Conservation (phyloP, 2,113 vertebrate species). For the Coreoperca whiteheadi region DNA sequence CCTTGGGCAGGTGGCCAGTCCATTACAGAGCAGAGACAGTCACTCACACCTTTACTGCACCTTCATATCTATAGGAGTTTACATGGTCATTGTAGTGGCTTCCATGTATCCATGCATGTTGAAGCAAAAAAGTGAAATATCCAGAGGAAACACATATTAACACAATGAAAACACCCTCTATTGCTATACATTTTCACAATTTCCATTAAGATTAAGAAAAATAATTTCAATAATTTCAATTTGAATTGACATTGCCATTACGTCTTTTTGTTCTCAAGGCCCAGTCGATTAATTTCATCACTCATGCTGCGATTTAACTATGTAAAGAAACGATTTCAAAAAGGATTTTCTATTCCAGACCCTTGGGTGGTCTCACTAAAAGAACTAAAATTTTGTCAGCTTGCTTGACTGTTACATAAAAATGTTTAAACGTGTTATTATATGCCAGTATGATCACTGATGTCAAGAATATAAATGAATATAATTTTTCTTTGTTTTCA, state of each 20-base stretch:
- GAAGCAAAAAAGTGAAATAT: neutral
- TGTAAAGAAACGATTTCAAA: slow-evolving; percentile 22
- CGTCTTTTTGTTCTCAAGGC: neutral
- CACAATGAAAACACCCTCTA: neutral
- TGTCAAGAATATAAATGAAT: neutral
- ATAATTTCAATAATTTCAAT: neutral
- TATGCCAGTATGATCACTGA: neutral
- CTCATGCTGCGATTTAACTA: slow-evolving; percentile 12
- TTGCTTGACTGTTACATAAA: slow-evolving; percentile 2
- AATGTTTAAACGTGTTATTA: slow-evolving; percentile 1
- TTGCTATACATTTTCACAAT: neutral
- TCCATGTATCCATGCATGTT: neutral
- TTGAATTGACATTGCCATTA: neutral
- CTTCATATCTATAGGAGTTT: neutral
- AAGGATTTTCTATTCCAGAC: slow-evolving; percentile 8
- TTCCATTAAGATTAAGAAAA: no score
- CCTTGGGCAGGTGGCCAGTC: neutral
- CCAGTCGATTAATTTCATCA: slow-evolving; percentile 3
- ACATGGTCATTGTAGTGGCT: neutral
- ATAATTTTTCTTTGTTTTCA: slow-evolving; percentile 1
- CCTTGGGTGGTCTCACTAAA: slow-evolving; percentile 7
- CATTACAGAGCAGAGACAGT: neutral
- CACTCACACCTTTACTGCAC: neutral
- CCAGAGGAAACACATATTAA: no score
- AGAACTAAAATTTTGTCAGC: neutral